Evolutionary conservation across 1,140 invertebrate species (phyloP).

Genomic region (Galendromus occidentalis): DNA sequence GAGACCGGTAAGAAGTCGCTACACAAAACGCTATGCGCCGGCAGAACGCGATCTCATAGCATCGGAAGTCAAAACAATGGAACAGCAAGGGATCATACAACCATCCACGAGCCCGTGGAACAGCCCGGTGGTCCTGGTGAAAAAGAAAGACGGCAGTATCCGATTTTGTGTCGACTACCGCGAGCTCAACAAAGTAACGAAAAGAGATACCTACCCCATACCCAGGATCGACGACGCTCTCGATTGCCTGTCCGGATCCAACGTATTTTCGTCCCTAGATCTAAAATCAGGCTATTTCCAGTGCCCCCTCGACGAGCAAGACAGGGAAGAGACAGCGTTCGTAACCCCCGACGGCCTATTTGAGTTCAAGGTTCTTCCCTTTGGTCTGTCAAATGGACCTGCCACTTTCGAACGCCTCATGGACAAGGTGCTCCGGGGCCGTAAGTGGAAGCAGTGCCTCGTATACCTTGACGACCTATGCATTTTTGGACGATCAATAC

Average conservation of each 20-base stretch:
- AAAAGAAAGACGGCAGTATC: no score
- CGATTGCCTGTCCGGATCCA: conserved; percentile 23
- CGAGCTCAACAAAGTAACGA: conserved; percentile 29
- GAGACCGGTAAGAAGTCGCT: conserved; percentile 17
- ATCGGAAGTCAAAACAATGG: conserved; percentile 21
- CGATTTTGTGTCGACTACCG: no score
- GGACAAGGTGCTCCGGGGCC: no score
- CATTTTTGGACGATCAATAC: conserved; percentile 15
- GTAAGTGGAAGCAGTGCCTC: no score
- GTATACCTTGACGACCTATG: no score
- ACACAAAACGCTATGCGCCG: not conserved
- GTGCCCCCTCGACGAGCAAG: conserved; percentile 23
- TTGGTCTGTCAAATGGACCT: no score
- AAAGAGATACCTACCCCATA: conserved; percentile 32
- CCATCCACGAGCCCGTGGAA: no score
- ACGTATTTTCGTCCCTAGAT: conserved; percentile 30
- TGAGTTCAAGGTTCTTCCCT: no score
- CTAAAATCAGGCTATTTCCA: conserved; percentile 31
- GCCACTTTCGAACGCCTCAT: no score
- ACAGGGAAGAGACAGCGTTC: conserved; percentile 30
- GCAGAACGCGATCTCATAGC: not conserved
- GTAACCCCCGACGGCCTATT: no score
- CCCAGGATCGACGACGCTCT: conserved; percentile 31
- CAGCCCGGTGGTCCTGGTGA: no score
- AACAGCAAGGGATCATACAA: conserved; percentile 25